Percentiles rank a stretch among this genome's conserved stretches.
Evolutionary conservation across 37 sponge, comb jelly and placozoan species (phyloP).

Genomic region (Halisarca cf. caerulea): DNA sequence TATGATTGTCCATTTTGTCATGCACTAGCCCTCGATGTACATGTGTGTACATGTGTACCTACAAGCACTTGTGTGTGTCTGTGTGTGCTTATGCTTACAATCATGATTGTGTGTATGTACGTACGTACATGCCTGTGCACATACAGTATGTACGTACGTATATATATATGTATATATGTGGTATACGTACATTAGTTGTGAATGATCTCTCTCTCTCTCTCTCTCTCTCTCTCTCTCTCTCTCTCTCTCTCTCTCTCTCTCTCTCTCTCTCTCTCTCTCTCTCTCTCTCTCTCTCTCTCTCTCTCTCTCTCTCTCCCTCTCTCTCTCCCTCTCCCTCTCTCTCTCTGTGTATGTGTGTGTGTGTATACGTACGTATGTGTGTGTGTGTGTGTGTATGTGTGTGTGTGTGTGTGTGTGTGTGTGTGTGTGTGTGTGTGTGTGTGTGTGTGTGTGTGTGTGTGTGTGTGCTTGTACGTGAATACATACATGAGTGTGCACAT

Average conservation of each 20-base stretch:
- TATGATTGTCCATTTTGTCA: not conserved
- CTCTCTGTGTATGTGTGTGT: not conserved
- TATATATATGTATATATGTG: no score
- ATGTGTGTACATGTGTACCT: no score
- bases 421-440: no score
- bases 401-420: not conserved
- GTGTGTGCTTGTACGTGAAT: no score
- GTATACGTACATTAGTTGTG: not conserved
- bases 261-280: not conserved
- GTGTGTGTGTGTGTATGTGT: not conserved
- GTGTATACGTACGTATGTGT: not conserved
- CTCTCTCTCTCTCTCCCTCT: not conserved
- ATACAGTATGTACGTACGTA: no score
- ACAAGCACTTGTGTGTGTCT: no score
- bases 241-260: slow-evolving; percentile 9
- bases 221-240: not conserved
- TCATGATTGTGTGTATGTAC: no score
- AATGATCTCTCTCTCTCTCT: not conserved
- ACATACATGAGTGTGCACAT: no score
- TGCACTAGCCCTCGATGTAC: no score
- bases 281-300: not conserved
- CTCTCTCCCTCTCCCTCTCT: slow-evolving; percentile 11
- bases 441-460: no score
- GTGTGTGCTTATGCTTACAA: no score
- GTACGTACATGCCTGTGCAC: no score